Evolutionary conservation across 1,140 invertebrate species (phyloP).

Genomic region (Halictus rubicundus): DNA sequence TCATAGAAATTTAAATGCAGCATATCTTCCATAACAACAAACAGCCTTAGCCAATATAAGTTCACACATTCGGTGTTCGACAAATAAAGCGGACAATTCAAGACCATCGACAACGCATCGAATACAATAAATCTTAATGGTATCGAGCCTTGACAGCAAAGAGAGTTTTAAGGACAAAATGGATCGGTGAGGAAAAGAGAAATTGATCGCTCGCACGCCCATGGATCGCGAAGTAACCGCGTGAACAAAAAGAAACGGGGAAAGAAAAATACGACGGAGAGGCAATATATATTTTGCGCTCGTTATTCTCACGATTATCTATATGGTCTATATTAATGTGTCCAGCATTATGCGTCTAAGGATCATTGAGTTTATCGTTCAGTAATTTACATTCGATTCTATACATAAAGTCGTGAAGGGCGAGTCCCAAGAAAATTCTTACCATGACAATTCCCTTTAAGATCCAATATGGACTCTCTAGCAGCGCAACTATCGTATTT

Average conservation of each 20-base stretch:
- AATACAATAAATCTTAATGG: conserved; percentile 46
- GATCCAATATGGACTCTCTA: conserved; percentile 23
- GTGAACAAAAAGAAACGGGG: conserved; percentile 34
- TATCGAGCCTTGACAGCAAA: conserved; percentile 39
- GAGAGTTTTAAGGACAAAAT: conserved; percentile 22
- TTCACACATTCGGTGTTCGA: conserved; percentile 43
- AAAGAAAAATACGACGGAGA: conserved; percentile 18
- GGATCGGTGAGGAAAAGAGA: background rate
- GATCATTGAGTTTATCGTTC: conserved; percentile 37
- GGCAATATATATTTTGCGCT: conserved; percentile 45
- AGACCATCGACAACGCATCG: conserved; percentile 29
- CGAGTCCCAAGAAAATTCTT: conserved; percentile 50
- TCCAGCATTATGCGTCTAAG: conserved; percentile 46
- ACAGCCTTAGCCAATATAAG: conserved; percentile 65
- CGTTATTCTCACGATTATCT: conserved; percentile 48
- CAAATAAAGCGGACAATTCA: conserved; percentile 58
- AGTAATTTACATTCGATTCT: conserved; percentile 62
- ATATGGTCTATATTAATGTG: conserved; percentile 51
- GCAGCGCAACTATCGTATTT: conserved; percentile 18
- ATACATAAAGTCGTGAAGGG: conserved; percentile 47
- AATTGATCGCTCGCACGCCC: conserved; percentile 13
- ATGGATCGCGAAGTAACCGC: conserved; percentile 11
- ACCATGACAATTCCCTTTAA: conserved; percentile 45
- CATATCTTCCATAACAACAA: conserved; percentile 59
- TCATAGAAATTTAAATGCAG: conserved; percentile 76